Percentiles rank a stretch among this genome's conserved stretches.
These are phyloP conservation scores for Bombus haemorrhoidalis DNA, from an alignment of 1,140 invertebrate genomes.

Conservation along the genomic window DNA sequence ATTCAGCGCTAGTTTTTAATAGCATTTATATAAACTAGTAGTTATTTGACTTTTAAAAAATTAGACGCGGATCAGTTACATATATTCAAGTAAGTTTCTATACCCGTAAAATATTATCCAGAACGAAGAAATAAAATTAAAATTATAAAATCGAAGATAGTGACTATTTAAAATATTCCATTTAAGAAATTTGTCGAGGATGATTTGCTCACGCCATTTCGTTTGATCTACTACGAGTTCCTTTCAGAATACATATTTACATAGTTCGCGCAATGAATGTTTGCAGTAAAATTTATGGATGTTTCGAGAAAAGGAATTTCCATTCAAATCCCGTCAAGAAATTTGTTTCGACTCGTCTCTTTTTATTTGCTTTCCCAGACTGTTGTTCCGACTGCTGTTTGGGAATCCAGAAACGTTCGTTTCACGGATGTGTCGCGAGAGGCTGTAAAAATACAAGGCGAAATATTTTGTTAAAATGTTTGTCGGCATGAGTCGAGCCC, in stretches of 20 bases:
- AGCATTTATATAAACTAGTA: too few relatives aligned
- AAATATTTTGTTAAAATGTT: not conserved
- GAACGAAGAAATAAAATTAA: not conserved
- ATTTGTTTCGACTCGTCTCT: not conserved
- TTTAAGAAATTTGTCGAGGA: not conserved
- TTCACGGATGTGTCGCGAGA: not conserved
- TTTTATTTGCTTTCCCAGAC: not conserved
- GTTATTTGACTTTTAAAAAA: too few relatives aligned
- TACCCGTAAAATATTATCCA: not conserved
- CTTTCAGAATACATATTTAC: not conserved
- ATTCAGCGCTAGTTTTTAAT: too few relatives aligned
- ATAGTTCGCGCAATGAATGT: not conserved
- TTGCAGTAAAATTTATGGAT: not conserved
- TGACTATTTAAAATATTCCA: not conserved
- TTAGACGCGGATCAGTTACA: too few relatives aligned
- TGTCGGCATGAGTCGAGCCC: not conserved
- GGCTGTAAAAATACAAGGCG: conserved; percentile 3
- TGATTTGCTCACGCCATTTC: not conserved
- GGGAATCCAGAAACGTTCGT: not conserved
- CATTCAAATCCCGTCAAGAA: not conserved
- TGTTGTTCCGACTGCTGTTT: not conserved
- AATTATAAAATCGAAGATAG: not conserved
- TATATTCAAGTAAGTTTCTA: not conserved
- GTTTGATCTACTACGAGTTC: not conserved
- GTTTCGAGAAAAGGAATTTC: not conserved